A percentile compares a stretch with the other conserved stretches of the same genome.
These are phyloP conservation scores for Notoglanidium macrostoma DNA, from an alignment of 2,797 vertebrate species.

Conservation along the genomic window DNA sequence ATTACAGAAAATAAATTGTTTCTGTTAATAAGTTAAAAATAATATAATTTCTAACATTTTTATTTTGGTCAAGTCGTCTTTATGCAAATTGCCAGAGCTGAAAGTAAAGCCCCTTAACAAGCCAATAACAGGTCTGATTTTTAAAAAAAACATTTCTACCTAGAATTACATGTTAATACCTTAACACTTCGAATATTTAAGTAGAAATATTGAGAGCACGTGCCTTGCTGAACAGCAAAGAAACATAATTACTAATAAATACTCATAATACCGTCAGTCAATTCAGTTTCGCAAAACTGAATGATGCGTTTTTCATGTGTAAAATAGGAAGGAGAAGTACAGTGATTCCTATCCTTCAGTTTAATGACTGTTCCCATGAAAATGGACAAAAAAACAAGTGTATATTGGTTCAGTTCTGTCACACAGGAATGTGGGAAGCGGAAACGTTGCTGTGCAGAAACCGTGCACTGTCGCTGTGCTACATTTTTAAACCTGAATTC, in stretches of 20 bases:
- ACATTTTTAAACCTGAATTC: neutral
- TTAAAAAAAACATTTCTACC: neutral
- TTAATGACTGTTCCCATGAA: constrained; percentile 19
- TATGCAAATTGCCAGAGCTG: constrained; percentile 33
- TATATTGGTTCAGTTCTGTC: neutral
- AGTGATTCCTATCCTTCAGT: constrained; percentile 3
- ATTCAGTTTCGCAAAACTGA: neutral
- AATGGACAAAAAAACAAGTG: neutral
- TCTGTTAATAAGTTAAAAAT: constrained; percentile 57
- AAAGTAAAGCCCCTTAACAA: neutral
- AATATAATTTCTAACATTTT: constrained; percentile 15
- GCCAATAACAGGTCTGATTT: neutral
- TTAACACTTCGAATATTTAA: neutral
- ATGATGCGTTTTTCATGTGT: neutral
- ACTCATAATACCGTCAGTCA: neutral
- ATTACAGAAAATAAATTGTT: constrained; percentile 52
- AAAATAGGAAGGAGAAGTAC: neutral
- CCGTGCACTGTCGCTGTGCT: neutral
- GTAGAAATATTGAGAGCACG: neutral
- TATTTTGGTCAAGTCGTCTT: constrained; percentile 50
- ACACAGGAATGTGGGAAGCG: neutral
- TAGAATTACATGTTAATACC: constrained; percentile 3
- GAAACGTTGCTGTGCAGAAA: neutral
- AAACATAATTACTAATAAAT: neutral
- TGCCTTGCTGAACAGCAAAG: neutral